Conservation (phyloP, 2,888 invertebrate genomes). For the Pollenia labialis region DNA sequence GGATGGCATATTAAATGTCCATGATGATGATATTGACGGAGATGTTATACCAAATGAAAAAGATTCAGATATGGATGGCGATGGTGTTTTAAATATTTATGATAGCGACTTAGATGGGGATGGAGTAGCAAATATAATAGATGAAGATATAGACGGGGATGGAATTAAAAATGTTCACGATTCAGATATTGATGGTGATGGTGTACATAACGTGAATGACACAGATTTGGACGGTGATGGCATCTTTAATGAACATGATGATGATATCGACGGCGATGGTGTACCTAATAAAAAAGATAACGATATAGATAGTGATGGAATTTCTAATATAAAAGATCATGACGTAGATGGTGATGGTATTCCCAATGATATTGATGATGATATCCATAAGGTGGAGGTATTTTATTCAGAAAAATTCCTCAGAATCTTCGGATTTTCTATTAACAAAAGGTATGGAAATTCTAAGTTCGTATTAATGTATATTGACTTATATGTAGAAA, state of each 20-base stretch:
- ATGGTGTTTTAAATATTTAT: conserved; percentile 85
- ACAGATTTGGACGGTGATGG: conserved; percentile 79
- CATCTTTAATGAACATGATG: conserved; percentile 79
- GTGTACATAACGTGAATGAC: conserved; percentile 77
- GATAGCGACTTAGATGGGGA: conserved; percentile 79
- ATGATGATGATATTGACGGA: conserved; percentile 82
- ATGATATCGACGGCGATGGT: conserved; percentile 80
- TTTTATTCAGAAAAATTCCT: conserved; percentile 63
- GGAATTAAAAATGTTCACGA: conserved; percentile 78
- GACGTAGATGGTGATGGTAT: conserved; percentile 75
- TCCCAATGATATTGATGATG: conserved; percentile 80
- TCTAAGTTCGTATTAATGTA: conserved; percentile 62
- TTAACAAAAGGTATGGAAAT: conserved; percentile 74
- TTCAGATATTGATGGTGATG: conserved; percentile 79
- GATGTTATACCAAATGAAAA: conserved; percentile 78
- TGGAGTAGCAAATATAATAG: conserved; percentile 82
- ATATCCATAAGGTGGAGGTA: conserved; percentile 71
- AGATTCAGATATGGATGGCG: conserved; percentile 78
- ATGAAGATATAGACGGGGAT: conserved; percentile 76
- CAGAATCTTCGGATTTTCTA: conserved; percentile 64
- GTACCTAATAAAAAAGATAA: conserved; percentile 85
- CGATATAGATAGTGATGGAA: conserved; percentile 77
- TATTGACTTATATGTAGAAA: conserved; percentile 41
- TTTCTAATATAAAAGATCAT: conserved; percentile 74
- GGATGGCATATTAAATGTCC: conserved; percentile 81